Percentiles rank a stretch among this genome's conserved stretches.
Conservation (phyloP, 23 tunicate genomes). For the Phallusia fumigata region DNA sequence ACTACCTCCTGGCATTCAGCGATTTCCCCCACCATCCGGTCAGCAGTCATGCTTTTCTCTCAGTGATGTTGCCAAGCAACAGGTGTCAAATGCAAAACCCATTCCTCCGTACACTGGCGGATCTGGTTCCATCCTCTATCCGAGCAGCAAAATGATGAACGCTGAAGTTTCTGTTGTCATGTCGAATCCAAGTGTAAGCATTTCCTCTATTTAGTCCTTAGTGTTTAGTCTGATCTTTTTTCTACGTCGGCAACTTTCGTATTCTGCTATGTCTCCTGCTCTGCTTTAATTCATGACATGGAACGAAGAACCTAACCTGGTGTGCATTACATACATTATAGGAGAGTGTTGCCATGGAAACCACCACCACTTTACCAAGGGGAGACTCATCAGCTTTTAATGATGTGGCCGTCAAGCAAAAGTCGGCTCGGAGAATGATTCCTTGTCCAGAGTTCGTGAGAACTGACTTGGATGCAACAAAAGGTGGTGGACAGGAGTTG, state of each 20-base stretch:
- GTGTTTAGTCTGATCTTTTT: neutral
- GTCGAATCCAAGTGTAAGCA: neutral
- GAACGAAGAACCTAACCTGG: too few species aligned
- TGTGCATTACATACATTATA: too few species aligned
- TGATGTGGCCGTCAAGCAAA: neutral
- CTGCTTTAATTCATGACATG: too few species aligned
- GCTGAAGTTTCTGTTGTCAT: neutral
- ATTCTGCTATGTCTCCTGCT: neutral
- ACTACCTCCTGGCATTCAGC: neutral
- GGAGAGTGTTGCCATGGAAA: neutral
- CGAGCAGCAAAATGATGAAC: neutral
- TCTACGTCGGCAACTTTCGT: neutral
- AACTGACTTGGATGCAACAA: neutral
- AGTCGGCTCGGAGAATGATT: neutral
- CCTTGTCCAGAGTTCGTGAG: neutral
- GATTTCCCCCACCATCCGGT: neutral
- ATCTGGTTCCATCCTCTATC: neutral
- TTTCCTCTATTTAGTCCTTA: neutral
- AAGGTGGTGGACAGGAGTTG: neutral
- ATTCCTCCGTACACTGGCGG: neutral
- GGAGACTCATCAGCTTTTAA: slow-evolving; percentile 3
- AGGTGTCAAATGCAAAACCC: neutral
- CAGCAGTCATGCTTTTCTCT: neutral
- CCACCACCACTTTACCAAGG: neutral
- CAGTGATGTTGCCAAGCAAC: neutral